A percentile compares a stretch with the other conserved stretches of the same genome.
These are phyloP conservation scores for Datnioides undecimradiatus DNA, from an alignment of 2,113 vertebrate genomes.

Conservation along the genomic window DNA sequence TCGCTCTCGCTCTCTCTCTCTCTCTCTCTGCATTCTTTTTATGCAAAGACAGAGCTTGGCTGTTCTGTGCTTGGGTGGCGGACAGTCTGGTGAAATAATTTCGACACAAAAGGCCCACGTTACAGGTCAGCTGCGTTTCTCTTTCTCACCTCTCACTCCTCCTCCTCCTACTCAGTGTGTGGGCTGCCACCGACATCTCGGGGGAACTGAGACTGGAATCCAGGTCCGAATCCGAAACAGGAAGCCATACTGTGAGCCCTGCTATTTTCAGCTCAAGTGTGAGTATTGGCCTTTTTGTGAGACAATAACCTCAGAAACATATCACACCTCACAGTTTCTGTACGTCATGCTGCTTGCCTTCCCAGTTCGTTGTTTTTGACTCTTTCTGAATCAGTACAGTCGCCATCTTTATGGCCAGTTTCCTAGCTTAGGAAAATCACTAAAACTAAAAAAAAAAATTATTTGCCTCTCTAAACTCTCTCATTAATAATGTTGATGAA, in stretches of 20 bases:
- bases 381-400: not conserved
- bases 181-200: conserved; percentile 87
- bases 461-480: not conserved
- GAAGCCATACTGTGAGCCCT: conserved; percentile 91
- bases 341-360: too few species aligned
- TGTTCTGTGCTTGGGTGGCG: conserved; percentile 30
- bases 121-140: conserved; percentile 25
- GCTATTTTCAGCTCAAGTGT: conserved; percentile 93
- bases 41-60: not conserved
- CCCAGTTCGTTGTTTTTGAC: not conserved
- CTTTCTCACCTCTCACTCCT: conserved; percentile 36
- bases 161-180: conserved; percentile 84
- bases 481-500: conserved; percentile 55
- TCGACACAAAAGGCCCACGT: conserved; percentile 20
- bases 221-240: conserved; percentile 91
- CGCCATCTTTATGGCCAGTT: not conserved
- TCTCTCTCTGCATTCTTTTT: too few species aligned
- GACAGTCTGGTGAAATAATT: conserved; percentile 32
- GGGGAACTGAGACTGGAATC: conserved; percentile 87
- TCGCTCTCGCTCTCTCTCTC: too few species aligned
- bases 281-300: conserved; percentile 62
- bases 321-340: conserved; percentile 2
- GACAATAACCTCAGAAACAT: not conserved
- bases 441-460: not conserved
- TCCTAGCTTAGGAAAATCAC: not conserved